Percentiles rank a stretch among this genome's conserved stretches.
Conservation (phyloP, 2,113 vertebrate genomes). For the Typhlomys cinereus region DNA sequence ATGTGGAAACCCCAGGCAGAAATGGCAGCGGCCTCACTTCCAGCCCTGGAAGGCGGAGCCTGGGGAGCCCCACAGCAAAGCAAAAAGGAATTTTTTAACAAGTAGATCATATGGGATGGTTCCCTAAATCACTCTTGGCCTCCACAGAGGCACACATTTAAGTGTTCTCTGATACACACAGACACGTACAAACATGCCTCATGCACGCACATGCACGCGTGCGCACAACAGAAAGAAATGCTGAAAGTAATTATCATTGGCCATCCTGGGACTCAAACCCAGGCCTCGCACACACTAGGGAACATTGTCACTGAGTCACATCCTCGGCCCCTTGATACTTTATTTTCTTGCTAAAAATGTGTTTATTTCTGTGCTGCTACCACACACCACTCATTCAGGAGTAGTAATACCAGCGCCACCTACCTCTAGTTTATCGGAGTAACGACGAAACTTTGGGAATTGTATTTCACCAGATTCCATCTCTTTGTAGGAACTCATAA, state of each 20-base stretch:
- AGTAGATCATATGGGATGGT: too few species aligned
- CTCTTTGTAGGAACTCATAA: neutral
- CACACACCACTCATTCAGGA: neutral
- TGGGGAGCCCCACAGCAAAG: too few species aligned
- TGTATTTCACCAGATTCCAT: neutral
- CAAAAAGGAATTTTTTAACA: too few species aligned
- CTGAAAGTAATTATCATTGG: neutral
- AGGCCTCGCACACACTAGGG: neutral
- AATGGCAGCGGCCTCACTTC: too few species aligned
- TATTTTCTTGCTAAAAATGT: neutral
- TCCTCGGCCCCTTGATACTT: neutral
- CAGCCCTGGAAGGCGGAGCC: too few species aligned
- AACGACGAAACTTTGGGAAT: neutral
- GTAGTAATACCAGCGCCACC: neutral
- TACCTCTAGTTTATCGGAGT: neutral
- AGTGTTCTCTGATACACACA: too few species aligned
- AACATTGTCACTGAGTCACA: neutral
- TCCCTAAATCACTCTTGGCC: too few species aligned
- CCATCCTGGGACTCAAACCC: neutral
- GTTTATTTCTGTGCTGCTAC: neutral
- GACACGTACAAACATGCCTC: too few species aligned
- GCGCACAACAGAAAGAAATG: too few species aligned
- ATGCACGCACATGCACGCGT: too few species aligned
- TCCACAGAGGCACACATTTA: too few species aligned
- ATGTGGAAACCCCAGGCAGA: too few species aligned